Evolutionary conservation across 2,797 vertebrate species (phyloP).

Genomic region (Poeciliopsis presidionis): DNA sequence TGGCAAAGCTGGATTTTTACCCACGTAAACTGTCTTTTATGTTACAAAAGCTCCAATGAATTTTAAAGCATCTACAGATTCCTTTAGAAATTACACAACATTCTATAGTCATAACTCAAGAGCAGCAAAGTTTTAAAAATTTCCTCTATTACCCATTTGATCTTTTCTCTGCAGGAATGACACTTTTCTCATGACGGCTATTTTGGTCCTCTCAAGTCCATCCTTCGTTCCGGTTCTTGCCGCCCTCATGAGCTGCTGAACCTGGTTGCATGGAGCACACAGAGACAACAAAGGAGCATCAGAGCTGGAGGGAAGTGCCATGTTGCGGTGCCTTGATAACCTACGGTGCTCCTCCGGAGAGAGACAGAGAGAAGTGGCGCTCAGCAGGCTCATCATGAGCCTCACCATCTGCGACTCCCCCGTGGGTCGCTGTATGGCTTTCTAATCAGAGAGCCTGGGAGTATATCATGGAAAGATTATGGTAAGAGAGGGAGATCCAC

Average conservation of each 20-base stretch:
- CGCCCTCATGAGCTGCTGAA: conserved; percentile 96
- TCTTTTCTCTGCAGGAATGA: conserved; percentile 92
- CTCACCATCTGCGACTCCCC: conserved; percentile 70
- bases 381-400: conserved; percentile 63
- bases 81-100: neutral
- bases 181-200: conserved; percentile 92
- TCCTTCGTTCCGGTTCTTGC: conserved; percentile 94
- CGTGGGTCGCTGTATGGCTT: conserved; percentile 48
- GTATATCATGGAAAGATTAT: conserved; percentile 63
- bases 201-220: conserved; percentile 93
- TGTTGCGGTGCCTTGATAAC: conserved; percentile 50
- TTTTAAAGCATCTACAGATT: conserved; percentile 21
- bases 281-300: conserved; percentile 47
- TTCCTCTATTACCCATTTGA: conserved; percentile 77
- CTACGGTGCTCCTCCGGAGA: conserved; percentile 49
- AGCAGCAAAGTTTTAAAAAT: conserved; percentile 5
- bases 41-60: conserved; percentile 39
- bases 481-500: conserved; percentile 55
- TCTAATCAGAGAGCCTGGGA: conserved; percentile 68
- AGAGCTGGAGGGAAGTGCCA: conserved; percentile 40
- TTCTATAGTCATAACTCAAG: neutral
- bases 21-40: conserved; percentile 36
- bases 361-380: conserved; percentile 56
- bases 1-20: conserved; percentile 40
- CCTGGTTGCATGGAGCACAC: conserved; percentile 76